These are phyloP conservation scores for Hemibagrus wyckioides DNA, from an alignment of 2,113 vertebrate species.

Conservation along the genomic window DNA sequence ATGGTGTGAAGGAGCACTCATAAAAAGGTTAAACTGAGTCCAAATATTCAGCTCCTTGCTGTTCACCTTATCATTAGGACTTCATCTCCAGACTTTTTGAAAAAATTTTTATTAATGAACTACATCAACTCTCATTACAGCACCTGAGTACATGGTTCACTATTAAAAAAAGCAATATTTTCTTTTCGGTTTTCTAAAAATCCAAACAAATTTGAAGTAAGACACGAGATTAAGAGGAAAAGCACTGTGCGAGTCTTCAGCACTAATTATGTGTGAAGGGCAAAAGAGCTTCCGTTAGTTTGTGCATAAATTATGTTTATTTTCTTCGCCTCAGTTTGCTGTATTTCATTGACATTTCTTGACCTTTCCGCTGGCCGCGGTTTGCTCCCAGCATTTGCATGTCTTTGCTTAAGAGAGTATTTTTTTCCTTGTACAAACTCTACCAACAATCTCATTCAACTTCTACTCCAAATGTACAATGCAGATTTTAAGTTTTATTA, in stretches of 20 bases:
- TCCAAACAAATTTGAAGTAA: not conserved
- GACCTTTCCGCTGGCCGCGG: constrained; percentile 11
- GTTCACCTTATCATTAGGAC: not conserved
- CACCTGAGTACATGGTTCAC: not conserved
- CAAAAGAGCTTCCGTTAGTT: constrained; percentile 1
- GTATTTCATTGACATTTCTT: constrained; percentile 26
- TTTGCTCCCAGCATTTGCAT: constrained; percentile 11
- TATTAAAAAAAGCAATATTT: not conserved
- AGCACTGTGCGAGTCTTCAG: not conserved
- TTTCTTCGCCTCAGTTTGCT: constrained; percentile 9
- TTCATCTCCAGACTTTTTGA: not conserved
- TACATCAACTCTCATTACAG: not conserved
- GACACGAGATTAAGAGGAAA: not conserved
- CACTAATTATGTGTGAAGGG: constrained; percentile 27
- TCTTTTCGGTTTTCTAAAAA: not conserved
- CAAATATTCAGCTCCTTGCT: not conserved
- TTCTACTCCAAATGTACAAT: not conserved
- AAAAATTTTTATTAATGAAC: not conserved
- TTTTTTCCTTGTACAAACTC: not conserved
- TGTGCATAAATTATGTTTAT: constrained; percentile 30
- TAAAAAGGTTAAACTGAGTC: not conserved
- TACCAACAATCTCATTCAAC: not conserved
- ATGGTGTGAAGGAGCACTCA: no score
- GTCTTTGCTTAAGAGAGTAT: not conserved
- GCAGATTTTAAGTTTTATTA: not conserved